A percentile compares a stretch with the other conserved stretches of the same genome.
Conservation (phyloP, 2,797 vertebrate genomes). For the Onychomys arenicola region DNA sequence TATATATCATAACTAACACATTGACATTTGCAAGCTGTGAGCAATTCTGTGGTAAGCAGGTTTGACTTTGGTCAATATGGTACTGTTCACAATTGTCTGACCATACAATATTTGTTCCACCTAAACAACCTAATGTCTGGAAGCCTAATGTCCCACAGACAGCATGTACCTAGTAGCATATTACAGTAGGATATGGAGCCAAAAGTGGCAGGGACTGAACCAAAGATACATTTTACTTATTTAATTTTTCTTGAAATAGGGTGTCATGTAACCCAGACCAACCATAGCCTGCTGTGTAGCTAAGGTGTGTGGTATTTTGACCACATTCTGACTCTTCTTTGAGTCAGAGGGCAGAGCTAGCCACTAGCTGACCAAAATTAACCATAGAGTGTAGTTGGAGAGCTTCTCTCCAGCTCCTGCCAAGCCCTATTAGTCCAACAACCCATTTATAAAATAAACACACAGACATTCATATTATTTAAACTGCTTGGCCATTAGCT, state of each 20-base stretch:
- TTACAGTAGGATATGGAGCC: not conserved
- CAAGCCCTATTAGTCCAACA: too few species aligned
- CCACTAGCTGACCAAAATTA: too few species aligned
- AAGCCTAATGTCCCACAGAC: not conserved
- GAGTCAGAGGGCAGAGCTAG: too few species aligned
- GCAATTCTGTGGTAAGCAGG: not conserved
- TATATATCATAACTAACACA: not conserved
- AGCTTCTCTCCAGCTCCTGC: too few species aligned
- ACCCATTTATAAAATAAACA: too few species aligned
- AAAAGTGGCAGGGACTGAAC: not conserved
- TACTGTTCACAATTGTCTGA: not conserved
- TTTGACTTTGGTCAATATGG: too few species aligned
- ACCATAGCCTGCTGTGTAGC: not conserved
- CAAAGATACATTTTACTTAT: not conserved
- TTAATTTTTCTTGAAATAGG: not conserved
- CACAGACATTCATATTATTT: too few species aligned
- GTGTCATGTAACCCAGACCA: not conserved
- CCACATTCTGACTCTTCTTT: too few species aligned
- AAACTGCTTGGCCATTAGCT: too few species aligned
- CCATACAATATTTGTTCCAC: not conserved
- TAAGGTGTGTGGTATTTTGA: not conserved
- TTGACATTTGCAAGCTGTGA: not conserved
- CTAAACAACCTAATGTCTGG: not conserved
- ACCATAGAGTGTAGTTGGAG: too few species aligned
- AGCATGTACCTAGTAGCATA: not conserved